Evolutionary conservation across 2,797 vertebrate species (phyloP).

Genomic region (Cottoperca gobio): DNA sequence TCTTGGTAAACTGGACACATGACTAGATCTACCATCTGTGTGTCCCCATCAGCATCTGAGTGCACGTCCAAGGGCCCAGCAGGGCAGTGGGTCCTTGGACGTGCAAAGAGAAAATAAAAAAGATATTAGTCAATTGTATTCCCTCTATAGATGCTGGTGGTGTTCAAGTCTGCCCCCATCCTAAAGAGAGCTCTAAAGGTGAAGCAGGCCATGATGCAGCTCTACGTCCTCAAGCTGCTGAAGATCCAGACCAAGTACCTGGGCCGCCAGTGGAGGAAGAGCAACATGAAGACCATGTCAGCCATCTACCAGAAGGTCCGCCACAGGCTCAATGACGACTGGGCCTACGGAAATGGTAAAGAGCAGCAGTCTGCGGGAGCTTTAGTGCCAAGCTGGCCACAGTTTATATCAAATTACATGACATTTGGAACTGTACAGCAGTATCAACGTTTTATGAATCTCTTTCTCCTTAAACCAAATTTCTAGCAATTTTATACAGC

Average conservation of each 20-base stretch:
- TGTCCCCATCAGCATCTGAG: background rate
- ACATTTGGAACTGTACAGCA: too few relatives aligned
- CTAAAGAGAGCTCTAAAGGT: slow-evolving; percentile 96
- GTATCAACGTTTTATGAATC: background rate
- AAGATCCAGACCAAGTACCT: slow-evolving; percentile 98
- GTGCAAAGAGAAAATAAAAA: background rate
- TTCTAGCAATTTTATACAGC: too few relatives aligned
- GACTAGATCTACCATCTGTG: background rate
- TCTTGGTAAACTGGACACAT: background rate
- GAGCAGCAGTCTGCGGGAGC: fast-evolving
- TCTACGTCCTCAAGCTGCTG: slow-evolving; percentile 94
- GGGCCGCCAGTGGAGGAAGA: slow-evolving; percentile 97
- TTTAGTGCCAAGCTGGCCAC: background rate
- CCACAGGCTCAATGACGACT: slow-evolving; percentile 96
- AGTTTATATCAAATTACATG: too few relatives aligned
- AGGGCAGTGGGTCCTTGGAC: too few relatives aligned
- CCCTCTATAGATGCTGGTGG: slow-evolving; percentile 92
- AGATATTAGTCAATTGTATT: background rate
- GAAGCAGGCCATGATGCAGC: slow-evolving; percentile 97
- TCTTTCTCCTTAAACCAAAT: background rate
- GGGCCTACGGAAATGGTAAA: slow-evolving; percentile 95
- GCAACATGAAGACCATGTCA: slow-evolving; percentile 99
- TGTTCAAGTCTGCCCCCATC: slow-evolving; percentile 97
- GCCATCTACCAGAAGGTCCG: slow-evolving; percentile 98
- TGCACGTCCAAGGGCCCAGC: background rate